These are phyloP conservation scores for Chelidonichthys spinosus DNA, from an alignment of 2,797 vertebrate species.

Conservation along the genomic window DNA sequence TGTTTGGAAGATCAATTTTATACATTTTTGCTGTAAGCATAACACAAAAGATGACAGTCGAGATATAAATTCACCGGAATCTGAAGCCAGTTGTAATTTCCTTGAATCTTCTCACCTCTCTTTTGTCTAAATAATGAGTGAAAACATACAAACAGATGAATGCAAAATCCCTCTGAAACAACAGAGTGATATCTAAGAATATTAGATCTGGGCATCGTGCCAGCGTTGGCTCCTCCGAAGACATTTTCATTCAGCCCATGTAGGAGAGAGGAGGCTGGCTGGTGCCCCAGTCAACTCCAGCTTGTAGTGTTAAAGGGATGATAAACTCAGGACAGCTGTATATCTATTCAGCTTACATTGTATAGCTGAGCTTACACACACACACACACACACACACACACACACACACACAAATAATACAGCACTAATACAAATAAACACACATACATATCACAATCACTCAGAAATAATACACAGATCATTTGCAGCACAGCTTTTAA, in stretches of 20 bases:
- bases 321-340: conserved; percentile 34
- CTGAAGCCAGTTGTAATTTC: not conserved
- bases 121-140: not conserved
- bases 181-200: conserved; percentile 48
- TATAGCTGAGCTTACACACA: not conserved
- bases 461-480: not conserved
- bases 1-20: not conserved
- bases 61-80: not conserved
- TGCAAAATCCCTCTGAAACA: conserved; percentile 45
- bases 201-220: conserved; percentile 66
- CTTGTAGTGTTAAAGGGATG: conserved; percentile 37
- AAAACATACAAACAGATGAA: conserved; percentile 27
- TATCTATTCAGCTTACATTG: conserved; percentile 9
- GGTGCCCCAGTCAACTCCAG: conserved; percentile 30
- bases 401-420: not conserved
- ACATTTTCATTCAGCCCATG: conserved; percentile 57
- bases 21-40: conserved; percentile 3
- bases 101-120: not conserved
- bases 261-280: conserved; percentile 36
- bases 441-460: not conserved
- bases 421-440: not conserved
- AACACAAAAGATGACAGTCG: not conserved
- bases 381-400: not conserved
- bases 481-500: not conserved
- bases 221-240: conserved; percentile 55